Percentiles rank a stretch among this genome's conserved stretches.
These are phyloP conservation scores for Leptopilina boulardi DNA, from an alignment of 1,140 invertebrate genomes.

Conservation along the genomic window DNA sequence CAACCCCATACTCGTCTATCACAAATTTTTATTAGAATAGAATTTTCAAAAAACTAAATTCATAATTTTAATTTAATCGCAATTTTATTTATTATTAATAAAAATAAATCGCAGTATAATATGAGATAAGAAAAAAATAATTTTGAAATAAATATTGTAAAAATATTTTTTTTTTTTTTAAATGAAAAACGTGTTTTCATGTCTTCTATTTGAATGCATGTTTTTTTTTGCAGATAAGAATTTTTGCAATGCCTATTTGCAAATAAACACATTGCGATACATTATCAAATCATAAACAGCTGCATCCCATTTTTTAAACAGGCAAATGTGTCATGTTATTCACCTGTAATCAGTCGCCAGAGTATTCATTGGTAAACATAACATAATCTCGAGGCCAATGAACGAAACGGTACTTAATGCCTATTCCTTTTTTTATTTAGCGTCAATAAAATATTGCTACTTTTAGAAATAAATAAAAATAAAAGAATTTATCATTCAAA, in stretches of 20 bases:
- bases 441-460: background rate
- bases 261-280: background rate
- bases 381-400: slow-evolving; percentile 1
- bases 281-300: slow-evolving; percentile 6
- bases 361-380: background rate
- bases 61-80: too few species aligned
- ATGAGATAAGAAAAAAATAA: too few species aligned
- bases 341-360: background rate
- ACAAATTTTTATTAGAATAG: too few species aligned
- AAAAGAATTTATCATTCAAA: background rate
- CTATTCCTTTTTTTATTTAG: background rate
- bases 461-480: too few species aligned
- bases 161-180: too few species aligned
- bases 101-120: too few species aligned
- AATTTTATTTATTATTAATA: too few species aligned
- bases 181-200: too few species aligned
- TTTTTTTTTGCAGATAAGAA: background rate
- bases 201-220: too few species aligned
- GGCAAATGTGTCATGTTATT: background rate
- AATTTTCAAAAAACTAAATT: too few species aligned
- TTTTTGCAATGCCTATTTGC: background rate
- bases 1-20: background rate
- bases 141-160: too few species aligned
- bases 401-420: background rate
- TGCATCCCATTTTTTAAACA: background rate